Conservation (phyloP, 1,140 invertebrate species). For the Drosophila watanabei region DNA sequence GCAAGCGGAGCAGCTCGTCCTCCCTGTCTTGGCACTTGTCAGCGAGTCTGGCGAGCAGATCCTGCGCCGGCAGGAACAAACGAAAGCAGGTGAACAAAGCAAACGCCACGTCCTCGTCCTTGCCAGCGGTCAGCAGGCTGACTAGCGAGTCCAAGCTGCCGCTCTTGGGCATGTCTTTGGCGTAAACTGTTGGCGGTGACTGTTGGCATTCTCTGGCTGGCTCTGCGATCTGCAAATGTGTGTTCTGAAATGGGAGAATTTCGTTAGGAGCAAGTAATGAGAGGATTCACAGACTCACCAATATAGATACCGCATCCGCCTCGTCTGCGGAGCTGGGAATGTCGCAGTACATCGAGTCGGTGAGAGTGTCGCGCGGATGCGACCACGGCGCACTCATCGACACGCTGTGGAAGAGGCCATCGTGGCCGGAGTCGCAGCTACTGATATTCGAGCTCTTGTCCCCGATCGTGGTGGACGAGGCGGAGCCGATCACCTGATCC, state of each 20-base stretch:
- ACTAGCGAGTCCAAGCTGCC: slow-evolving; percentile 48
- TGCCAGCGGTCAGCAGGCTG: slow-evolving; percentile 29
- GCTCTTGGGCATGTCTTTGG: slow-evolving; percentile 67
- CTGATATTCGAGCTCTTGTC: slow-evolving; percentile 76
- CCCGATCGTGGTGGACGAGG: slow-evolving; percentile 65
- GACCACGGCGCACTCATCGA: slow-evolving; percentile 67
- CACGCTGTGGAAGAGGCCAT: slow-evolving; percentile 76
- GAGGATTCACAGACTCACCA: slow-evolving; percentile 27
- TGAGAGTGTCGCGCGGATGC: slow-evolving; percentile 47
- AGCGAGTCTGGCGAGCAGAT: slow-evolving; percentile 44
- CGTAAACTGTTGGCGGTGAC: slow-evolving; percentile 37
- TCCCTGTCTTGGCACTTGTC: slow-evolving; percentile 29
- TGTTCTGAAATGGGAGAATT: slow-evolving; percentile 29
- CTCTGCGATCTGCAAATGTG: slow-evolving; percentile 58
- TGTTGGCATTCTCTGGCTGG: slow-evolving; percentile 46
- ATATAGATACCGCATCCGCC: slow-evolving; percentile 51
- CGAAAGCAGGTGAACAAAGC: slow-evolving; percentile 48
- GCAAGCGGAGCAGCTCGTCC: slow-evolving; percentile 23
- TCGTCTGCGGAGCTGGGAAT: slow-evolving; percentile 72
- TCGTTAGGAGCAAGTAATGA: neutral
- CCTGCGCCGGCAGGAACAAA: slow-evolving; percentile 40
- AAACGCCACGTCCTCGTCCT: slow-evolving; percentile 50
- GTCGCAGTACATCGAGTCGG: slow-evolving; percentile 74
- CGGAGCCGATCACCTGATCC: slow-evolving; percentile 61
- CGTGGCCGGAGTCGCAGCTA: slow-evolving; percentile 79